Base-by-base conservation (phyloP, 2,113 vertebrate species). In the Nyctereutes procyonoides region DNA sequence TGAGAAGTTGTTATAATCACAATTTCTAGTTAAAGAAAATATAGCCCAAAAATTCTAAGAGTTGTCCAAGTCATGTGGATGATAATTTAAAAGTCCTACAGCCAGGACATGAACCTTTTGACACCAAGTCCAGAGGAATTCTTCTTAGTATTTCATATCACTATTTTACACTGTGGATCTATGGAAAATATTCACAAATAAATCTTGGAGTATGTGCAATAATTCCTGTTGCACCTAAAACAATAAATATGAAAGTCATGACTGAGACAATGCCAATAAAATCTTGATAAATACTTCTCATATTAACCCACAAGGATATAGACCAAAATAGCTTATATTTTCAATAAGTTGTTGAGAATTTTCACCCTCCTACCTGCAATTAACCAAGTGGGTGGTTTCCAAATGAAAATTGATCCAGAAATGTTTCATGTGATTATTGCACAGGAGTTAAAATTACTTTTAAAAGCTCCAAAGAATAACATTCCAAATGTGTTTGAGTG, bases 361-460 rank as follows among this genome's bases (percentile, higher is more conserved):
- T 76, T 90, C 82, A 48, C 22, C 1, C 10, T 89, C 0, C n/a
- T 58, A 88, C 65, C 38, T 88, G 14, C 56, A 94, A 60, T 55
- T 90, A 96, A 65, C 10, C 8, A 81, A 48, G 4, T 30, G 12
- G 6, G 8, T 77, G 9, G 8, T 94, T 96, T 91, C 8, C 60
- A 93, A 93, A 56, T 95, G 20, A 90, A 95, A 97, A 88, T 13
- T 74, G 14, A 96, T 93, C 12, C 20, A 93, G 43, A 96, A 67
- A 56, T 74, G 2, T 53, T 81, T 93, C 32, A 80, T 88, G 14
- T 5, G 22, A 85, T 62, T 92, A 48, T 90, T 86, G 8, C 24
- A 85, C 28, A 58, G 96, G 51, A 89, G 4, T 5, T 79, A 93
- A 92, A 65, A 22, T 43, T 90, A 73, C 24, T 69, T 88, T 90